Evolutionary conservation across 2,113 vertebrate species (phyloP).

Genomic region (Addax nasomaculatus): DNA sequence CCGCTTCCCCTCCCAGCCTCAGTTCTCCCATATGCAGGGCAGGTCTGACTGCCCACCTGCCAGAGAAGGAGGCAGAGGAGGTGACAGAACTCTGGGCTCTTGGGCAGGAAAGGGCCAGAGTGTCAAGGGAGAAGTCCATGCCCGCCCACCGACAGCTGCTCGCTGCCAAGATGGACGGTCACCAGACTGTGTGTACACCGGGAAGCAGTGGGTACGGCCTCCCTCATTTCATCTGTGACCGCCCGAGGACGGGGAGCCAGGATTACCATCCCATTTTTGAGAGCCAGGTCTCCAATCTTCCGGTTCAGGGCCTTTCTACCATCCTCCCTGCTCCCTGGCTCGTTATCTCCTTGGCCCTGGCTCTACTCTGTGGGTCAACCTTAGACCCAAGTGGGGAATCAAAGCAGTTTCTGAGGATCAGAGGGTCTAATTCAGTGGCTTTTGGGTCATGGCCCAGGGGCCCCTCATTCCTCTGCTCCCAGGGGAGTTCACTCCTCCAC

Average conservation of each 20-base stretch:
- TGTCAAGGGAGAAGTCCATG: rapidly evolving
- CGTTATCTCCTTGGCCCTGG: neutral
- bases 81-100: neutral
- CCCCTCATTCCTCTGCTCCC: neutral
- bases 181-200: rapidly evolving
- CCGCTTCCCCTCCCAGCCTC: neutral
- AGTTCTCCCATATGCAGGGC: rapidly evolving
- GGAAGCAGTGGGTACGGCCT: rapidly evolving
- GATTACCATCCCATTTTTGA: neutral
- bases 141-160: neutral
- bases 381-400: neutral
- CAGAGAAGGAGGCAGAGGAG: neutral
- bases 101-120: no score
- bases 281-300: neutral
- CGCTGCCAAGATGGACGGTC: neutral
- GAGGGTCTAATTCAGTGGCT: neutral
- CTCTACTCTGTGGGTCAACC: neutral
- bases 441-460: neutral
- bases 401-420: neutral
- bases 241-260: neutral
- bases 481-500: neutral
- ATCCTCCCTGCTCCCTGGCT: rapidly evolving
- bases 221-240: rapidly evolving
- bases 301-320: neutral
- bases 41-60: neutral